These are phyloP conservation scores for Calameuta pallipes DNA, from an alignment of 2,888 invertebrate species.

Conservation along the genomic window DNA sequence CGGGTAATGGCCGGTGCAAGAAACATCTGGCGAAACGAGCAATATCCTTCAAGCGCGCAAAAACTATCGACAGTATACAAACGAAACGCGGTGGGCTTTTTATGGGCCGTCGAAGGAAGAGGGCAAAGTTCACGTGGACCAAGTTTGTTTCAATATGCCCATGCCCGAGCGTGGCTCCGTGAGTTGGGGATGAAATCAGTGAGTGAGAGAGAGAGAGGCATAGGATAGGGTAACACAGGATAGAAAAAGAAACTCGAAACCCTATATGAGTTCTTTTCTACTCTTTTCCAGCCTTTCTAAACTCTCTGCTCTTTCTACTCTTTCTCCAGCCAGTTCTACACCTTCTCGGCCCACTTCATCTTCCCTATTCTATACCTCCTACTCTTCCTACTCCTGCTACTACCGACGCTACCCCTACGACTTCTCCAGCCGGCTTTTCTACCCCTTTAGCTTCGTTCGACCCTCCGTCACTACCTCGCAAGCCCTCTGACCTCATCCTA, in stretches of 20 bases:
- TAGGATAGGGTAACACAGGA: neutral
- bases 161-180: neutral
- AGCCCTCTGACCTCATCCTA: neutral
- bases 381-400: too few relatives aligned
- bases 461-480: too few relatives aligned
- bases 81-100: slow-evolving; percentile 23
- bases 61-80: slow-evolving; percentile 9
- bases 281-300: slow-evolving; percentile 3
- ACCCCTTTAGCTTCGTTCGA: neutral
- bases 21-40: slow-evolving; percentile 39
- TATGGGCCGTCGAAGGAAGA: neutral
- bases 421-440: neutral
- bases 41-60: slow-evolving; percentile 23
- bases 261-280: too few relatives aligned
- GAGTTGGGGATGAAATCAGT: neutral
- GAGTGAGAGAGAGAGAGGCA: slow-evolving; percentile 11
- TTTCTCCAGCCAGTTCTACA: slow-evolving; percentile 2
- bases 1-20: slow-evolving; percentile 26
- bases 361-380: too few relatives aligned
- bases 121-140: slow-evolving; percentile 27
- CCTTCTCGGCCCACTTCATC: too few relatives aligned
- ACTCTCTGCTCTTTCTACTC: neutral
- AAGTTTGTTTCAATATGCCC: slow-evolving; percentile 24
- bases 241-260: neutral
- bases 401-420: neutral